Base-by-base conservation (phyloP, 2,797 vertebrate species). In the Jordanella pulchra region DNA sequence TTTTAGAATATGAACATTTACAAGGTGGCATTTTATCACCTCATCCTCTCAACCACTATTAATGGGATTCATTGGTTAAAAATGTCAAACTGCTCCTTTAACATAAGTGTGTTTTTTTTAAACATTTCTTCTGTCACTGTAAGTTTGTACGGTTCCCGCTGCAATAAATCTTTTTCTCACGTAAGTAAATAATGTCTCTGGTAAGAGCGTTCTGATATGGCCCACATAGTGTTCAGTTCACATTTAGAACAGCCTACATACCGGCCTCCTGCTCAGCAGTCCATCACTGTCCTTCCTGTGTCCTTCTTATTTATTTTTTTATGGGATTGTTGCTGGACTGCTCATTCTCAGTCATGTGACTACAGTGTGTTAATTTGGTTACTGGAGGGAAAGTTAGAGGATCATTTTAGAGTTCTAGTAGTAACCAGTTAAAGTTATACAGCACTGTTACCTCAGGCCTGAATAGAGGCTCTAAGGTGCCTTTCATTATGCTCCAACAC, bases 231-330 rank as follows among this genome's bases (percentile, higher is more conserved):
- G 64, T 76, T 42, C 27, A 32, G 39, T 60, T 88, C 67, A 54
- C 85, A 86, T 88, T 87, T 80, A 88, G 86, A 80, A 80, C 80
- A 82, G 73, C 80, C 60, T 67, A 55, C 60, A 83, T 83, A 75
- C 74, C 82, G 82, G 76, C 69, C 69, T 82, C 67, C 79, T 66
- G 75, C 74, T 82, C 78, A 65, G 77, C 72, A 80, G 74, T 81
- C 81, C 68, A 71, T 85, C 75, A 65, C 56, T 63, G 72, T 73
- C 82, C 77, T 84, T 73, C 54, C 11, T 21, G 56, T 75, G 75
- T 87, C 78, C 81, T 77, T 69, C 42, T 70, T 39, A 2, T 39
- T 39, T 7, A 39, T 39, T 39, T 39, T 78, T 68, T 65, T 68
- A 79, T 70, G 65, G 77, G 53, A 51, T 69, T 67, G 76, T 39